phyloP scores from a whole-genome alignment of 2,888 invertebrate species.

The Elgonia sp. region DNA sequence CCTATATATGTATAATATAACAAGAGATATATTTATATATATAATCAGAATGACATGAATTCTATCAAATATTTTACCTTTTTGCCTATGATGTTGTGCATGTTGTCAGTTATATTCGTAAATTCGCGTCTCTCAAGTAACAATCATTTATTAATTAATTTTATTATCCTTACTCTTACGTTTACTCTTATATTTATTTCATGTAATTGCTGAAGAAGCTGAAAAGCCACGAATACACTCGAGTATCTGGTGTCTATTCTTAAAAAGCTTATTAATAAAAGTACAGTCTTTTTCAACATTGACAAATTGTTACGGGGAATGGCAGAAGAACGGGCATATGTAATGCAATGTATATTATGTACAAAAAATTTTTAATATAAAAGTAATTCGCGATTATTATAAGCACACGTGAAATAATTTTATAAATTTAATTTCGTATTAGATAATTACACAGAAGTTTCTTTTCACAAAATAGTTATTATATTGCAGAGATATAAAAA shows the following conservation, averaged over 20 bases:
- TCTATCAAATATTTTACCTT: conserved; percentile 84
- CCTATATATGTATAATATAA: conserved; percentile 85
- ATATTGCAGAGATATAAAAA: background rate
- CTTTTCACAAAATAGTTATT: background rate
- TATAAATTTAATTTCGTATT: conserved; percentile 6
- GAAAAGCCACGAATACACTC: conserved; percentile 70
- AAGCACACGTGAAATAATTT: conserved; percentile 59
- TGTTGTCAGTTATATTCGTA: conserved; percentile 74
- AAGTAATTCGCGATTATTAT: conserved; percentile 47
- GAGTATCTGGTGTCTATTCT: conserved; percentile 54
- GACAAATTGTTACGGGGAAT: conserved; percentile 73
- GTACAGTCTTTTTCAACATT: conserved; percentile 74
- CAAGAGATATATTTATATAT: conserved; percentile 85
- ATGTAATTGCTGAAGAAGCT: conserved; percentile 65
- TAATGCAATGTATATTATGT: conserved; percentile 52
- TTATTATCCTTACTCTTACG: conserved; percentile 69
- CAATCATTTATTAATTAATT: conserved; percentile 71
- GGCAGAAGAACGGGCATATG: conserved; percentile 65
- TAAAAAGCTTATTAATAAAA: conserved; percentile 75
- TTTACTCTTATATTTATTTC: conserved; percentile 60
- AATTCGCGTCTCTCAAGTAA: conserved; percentile 74
- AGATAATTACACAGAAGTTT: background rate
- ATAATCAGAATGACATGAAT: conserved; percentile 86
- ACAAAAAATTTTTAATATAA: conserved; percentile 53
- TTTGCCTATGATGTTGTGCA: conserved; percentile 82